Evolutionary conservation across 2,797 vertebrate genomes (phyloP), one percentile per base, ranked within the genome.

Genomic region (Myotis planiceps): DNA sequence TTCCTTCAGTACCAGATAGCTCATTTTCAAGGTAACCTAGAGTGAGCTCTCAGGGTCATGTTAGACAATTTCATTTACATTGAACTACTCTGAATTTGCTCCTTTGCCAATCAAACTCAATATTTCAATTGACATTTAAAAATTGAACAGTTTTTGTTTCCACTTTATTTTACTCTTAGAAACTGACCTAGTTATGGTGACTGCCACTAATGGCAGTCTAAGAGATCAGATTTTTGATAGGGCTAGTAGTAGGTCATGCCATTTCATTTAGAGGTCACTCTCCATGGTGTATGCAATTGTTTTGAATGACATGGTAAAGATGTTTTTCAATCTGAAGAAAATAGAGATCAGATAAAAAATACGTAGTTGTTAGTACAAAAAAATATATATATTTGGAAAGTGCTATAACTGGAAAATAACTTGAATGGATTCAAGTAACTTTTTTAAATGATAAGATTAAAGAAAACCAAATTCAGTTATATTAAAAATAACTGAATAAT

Each of bases 101-200:
- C 60, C 82, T 88, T 60, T 80, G 90, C 66, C 85, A 90, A 39
- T 93, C 82, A 95, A 89, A 89, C 49, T 69, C 37, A 82, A 37
- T n/a, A 66, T 88, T 95, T 96, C 85, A 83, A 88, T 1, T 92
- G 96, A 94, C 91, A 92, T 83, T 80, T 55, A 94, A 83, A 92
- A 71, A 92, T 12, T 79, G 81, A 92, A 82, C 79, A 88, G 88
- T 92, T 81, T 96, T 92, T 95, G 76, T 96, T 96, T 93, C 51
- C 10, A 75, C 58, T 90, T 85, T 88, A 80, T 93, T 96, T 97
- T 87, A 25, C 39, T 91, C 55, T 93, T 92, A 94, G 78, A 95
- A 85, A 71, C 34, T 96, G 95, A 88, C 85, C 81, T 92, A 90
- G 27, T 94, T 96, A 86, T 65, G 53, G 79, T 49, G 37, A 91